phyloP scores from a whole-genome alignment of 1,140 invertebrate species.

The Nasonia vitripennis region DNA sequence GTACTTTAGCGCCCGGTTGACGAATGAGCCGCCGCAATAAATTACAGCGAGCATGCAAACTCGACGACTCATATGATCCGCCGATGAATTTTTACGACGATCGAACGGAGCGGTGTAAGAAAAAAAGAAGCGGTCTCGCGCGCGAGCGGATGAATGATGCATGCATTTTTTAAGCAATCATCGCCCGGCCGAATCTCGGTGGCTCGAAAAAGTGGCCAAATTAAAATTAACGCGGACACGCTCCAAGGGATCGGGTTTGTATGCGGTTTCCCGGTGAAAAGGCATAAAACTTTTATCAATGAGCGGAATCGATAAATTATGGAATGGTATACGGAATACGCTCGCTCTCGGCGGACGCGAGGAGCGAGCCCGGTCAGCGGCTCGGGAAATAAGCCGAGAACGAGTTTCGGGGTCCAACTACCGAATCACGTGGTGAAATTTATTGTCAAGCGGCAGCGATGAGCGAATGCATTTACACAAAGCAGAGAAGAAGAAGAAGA shows the following conservation, averaged over 20 bases:
- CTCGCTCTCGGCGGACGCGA: neutral
- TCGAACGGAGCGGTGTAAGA: neutral
- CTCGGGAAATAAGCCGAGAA: neutral
- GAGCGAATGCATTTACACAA: constrained; percentile 53
- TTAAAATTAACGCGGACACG: constrained; percentile 4
- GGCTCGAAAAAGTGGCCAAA: neutral
- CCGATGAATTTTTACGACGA: constrained; percentile 19
- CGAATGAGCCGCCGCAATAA: neutral
- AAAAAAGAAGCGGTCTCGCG: neutral
- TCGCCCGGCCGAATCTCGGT: neutral
- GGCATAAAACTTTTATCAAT: neutral
- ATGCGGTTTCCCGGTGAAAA: neutral
- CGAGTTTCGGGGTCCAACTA: constrained; percentile 29
- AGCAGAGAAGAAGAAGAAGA: constrained; percentile 51
- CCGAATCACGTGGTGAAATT: constrained; percentile 17
- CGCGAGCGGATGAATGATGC: constrained; percentile 9
- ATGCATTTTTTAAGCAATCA: constrained; percentile 26
- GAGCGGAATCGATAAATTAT: constrained; percentile 13
- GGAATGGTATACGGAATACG: neutral
- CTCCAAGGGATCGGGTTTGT: neutral
- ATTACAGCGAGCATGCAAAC: neutral
- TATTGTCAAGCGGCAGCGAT: constrained; percentile 31
- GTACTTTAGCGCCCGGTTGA: neutral
- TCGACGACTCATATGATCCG: constrained; percentile 3
- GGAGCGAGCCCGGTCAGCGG: neutral